Base-by-base conservation (phyloP, 2,797 vertebrate species). In the Anolis apletophallus region DNA sequence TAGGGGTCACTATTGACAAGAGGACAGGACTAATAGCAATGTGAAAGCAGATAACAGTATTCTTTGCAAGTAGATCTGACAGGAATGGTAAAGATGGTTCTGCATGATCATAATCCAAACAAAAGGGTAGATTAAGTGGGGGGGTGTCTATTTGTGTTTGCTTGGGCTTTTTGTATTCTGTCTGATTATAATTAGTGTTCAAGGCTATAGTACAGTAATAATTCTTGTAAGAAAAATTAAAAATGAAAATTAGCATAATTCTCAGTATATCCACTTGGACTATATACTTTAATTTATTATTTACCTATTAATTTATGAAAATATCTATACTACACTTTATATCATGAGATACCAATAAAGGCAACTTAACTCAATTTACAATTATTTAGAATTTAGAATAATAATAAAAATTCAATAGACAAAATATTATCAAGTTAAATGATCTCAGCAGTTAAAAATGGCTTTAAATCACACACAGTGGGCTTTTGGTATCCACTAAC, bases 1-100 rank as follows among this genome's bases (percentile, higher is more conserved):
- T 95, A 46, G 91, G 90, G 81, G 95, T 97, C 61, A 94, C 98
- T 98, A 89, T 81, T 46, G 46, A 1, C 76, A 80, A 71, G 89
- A 89, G 57, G 32, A 85, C 13, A 57, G 17, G 59, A 34, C 23
- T 61, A 61, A 54, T 75, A 67, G 75, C 29, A 57, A 74, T 26
- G 50, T 68, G 19, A 52, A 7, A 14, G 16, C 46, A 67, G 73
- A 19, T 34, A 11, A 75, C 17, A 57, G 68, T 11, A 69, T 76
- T 64, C n/a, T 54, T 36, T 32, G 32, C 34, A 21, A 36, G 16
- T 78, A 52, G 34, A 29, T n/a, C 11, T 40, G 46, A 6, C 34
- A 57, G 59, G 54, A 23, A 23, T 52, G 54, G 10, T 32, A 21
- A 7, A 52, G 8, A 19, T 32, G n/a, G 12, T 19, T 14, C 29